Percentiles rank a stretch among this genome's conserved stretches.
These are phyloP conservation scores for Nasonovia ribisnigri DNA, from an alignment of 2,888 invertebrate species.

Conservation along the genomic window DNA sequence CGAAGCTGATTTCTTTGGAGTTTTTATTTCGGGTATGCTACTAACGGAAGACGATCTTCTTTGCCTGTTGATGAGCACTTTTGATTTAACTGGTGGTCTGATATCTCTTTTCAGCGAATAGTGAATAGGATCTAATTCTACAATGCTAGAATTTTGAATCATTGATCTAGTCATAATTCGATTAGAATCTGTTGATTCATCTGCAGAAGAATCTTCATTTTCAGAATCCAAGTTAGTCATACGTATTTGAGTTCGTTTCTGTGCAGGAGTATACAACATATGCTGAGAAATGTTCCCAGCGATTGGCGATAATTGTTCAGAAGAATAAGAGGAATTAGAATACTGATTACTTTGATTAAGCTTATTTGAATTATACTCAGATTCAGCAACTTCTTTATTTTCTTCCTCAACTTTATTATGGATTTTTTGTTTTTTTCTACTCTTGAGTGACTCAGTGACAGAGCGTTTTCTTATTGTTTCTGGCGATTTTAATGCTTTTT, in stretches of 20 bases:
- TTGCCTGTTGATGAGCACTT: not conserved
- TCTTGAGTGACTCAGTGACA: not conserved
- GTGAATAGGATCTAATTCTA: not conserved
- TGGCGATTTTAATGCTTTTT: not conserved
- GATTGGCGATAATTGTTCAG: constrained; percentile 29
- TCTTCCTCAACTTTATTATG: not conserved
- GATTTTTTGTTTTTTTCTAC: constrained; percentile 39
- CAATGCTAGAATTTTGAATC: not conserved
- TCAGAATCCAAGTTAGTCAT: not conserved
- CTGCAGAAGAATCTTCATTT: not conserved
- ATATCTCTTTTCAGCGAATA: not conserved
- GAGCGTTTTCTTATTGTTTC: constrained; percentile 38
- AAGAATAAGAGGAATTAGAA: not conserved
- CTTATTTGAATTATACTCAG: not conserved
- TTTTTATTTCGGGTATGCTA: not conserved
- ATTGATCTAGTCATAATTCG: constrained; percentile 11
- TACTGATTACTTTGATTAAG: not conserved
- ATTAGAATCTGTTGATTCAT: constrained; percentile 32
- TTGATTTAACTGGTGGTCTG: not conserved
- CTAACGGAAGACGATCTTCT: not conserved
- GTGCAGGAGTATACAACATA: constrained; percentile 36
- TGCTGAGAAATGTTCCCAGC: not conserved
- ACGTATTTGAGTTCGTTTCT: not conserved
- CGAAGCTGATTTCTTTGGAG: not conserved
- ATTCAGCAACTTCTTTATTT: not conserved